A percentile compares a stretch with the other conserved stretches of the same genome.
Evolutionary conservation across 2,888 invertebrate species (phyloP).

Genomic region (Reticulitermes lucifugus): DNA sequence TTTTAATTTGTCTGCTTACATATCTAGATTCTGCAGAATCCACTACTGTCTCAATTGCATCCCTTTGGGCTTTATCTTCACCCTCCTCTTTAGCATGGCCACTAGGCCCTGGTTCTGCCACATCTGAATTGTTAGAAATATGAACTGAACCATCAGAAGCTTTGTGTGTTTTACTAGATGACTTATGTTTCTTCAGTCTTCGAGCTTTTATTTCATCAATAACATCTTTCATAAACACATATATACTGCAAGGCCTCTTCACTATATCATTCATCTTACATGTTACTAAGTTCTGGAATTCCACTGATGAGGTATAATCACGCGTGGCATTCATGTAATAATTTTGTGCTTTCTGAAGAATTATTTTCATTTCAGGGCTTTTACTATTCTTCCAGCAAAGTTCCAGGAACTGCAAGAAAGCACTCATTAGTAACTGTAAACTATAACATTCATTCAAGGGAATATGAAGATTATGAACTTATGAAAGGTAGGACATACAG

Average conservation of each 20-base stretch:
- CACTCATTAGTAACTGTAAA: not conserved
- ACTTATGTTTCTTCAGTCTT: not conserved
- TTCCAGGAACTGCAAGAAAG: constrained; percentile 16
- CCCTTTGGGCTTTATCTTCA: not conserved
- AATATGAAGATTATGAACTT: no score
- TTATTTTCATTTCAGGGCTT: constrained; percentile 13
- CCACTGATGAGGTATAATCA: not conserved
- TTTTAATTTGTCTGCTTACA: not conserved
- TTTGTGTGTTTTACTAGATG: constrained; percentile 11
- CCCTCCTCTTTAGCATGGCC: not conserved
- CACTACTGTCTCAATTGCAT: no score
- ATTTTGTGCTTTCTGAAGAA: not conserved
- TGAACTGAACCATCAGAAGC: not conserved
- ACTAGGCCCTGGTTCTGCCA: not conserved
- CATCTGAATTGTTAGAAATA: not conserved
- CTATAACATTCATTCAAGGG: not conserved
- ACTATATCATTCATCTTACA: not conserved
- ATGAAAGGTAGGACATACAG: no score
- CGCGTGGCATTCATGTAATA: constrained; percentile 16
- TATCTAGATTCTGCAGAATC: not conserved
- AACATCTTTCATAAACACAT: constrained; percentile 32
- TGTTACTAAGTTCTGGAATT: constrained; percentile 4
- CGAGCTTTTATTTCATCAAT: constrained; percentile 27
- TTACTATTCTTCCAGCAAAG: not conserved
- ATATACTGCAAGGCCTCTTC: constrained; percentile 2